phyloP scores from a whole-genome alignment of 2,113 vertebrate genomes.

The Hipposideros armiger region DNA sequence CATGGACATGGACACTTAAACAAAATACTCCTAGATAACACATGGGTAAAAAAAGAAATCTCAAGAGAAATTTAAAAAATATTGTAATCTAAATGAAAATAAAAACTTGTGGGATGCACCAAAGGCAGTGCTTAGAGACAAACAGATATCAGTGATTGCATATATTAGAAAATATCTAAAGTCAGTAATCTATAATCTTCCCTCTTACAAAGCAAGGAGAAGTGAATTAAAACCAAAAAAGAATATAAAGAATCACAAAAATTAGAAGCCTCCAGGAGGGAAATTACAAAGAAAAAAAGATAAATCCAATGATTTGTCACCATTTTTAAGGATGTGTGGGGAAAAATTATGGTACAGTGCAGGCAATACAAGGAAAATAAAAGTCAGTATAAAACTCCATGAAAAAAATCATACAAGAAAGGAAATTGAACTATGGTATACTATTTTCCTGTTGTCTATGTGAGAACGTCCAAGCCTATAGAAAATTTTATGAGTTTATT shows the following conservation, averaged over 20 bases:
- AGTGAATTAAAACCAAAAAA: neutral
- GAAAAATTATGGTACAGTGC: neutral
- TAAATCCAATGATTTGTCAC: neutral
- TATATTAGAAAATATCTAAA: neutral
- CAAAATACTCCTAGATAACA: neutral
- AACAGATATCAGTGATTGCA: neutral
- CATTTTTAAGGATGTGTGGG: neutral
- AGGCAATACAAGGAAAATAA: neutral
- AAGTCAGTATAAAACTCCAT: neutral
- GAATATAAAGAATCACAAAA: neutral
- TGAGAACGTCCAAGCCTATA: neutral
- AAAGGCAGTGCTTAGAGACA: neutral
- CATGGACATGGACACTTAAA: neutral
- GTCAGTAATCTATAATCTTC: neutral
- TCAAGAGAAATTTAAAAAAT: neutral
- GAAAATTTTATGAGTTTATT: neutral
- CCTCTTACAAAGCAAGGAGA: neutral
- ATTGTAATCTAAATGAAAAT: constrained; percentile 7
- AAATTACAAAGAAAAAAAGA: neutral
- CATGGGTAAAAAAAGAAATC: neutral
- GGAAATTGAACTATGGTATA: neutral
- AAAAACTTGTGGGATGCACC: neutral
- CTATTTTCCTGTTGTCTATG: neutral
- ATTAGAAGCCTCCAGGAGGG: neutral
- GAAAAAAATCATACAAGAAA: neutral